A percentile compares a stretch with the other conserved stretches of the same genome.
These are phyloP conservation scores for Gymnobelideus leadbeateri DNA, from an alignment of 2,113 vertebrate genomes.

Conservation along the genomic window DNA sequence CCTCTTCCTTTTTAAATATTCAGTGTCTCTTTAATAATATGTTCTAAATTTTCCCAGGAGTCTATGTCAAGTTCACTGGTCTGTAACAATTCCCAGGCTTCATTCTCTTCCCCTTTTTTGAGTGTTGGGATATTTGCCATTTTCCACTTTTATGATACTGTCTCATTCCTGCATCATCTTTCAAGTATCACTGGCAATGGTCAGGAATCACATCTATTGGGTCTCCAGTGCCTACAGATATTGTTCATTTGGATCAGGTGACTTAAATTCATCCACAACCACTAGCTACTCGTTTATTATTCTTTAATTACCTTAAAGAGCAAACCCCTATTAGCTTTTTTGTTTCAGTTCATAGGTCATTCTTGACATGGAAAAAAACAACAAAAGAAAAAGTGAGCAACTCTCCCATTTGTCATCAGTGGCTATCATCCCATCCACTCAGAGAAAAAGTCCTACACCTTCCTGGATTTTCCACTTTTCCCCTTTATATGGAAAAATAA, in stretches of 20 bases:
- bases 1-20: neutral
- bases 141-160: neutral
- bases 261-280: neutral
- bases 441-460: neutral
- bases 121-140: neutral
- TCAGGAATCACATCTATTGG: neutral
- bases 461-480: neutral
- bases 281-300: neutral
- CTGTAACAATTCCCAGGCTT: neutral
- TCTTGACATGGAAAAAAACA: neutral
- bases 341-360: neutral
- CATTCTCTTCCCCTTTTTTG: slow-evolving; percentile 7
- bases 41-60: neutral
- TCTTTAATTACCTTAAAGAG: neutral
- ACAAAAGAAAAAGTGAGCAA: neutral
- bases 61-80: neutral
- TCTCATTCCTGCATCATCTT: neutral
- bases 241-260: neutral
- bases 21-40: neutral
- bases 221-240: neutral
- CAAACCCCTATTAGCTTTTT: neutral
- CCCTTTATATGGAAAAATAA: neutral
- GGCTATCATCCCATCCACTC: neutral
- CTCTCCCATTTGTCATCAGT: neutral
- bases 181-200: neutral